phyloP scores from a whole-genome alignment of 1,140 invertebrate species.

The Batillaria attramentaria region DNA sequence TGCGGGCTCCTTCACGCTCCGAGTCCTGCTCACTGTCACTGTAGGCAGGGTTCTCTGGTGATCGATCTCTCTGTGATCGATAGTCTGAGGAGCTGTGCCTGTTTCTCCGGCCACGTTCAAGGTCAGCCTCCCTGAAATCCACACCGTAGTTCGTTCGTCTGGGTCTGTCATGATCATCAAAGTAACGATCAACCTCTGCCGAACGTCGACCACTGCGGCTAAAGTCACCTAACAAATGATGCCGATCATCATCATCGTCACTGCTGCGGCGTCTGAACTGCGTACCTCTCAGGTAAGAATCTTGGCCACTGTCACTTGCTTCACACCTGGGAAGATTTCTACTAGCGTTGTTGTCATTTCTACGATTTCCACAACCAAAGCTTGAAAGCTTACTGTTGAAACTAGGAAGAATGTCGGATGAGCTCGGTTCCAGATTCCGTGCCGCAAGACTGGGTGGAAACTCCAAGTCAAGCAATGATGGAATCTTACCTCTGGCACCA shows the following conservation, averaged over 20 bases:
- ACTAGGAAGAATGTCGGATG: background rate
- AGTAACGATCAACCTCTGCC: background rate
- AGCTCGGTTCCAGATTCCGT: background rate
- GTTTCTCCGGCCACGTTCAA: background rate
- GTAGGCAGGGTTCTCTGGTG: slow-evolving; percentile 5
- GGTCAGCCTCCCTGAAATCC: background rate
- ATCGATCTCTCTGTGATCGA: background rate
- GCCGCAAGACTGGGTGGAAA: background rate
- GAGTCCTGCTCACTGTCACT: slow-evolving; percentile 32
- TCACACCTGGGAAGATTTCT: background rate
- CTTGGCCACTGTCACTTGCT: background rate
- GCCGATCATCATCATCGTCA: background rate
- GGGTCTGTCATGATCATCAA: background rate
- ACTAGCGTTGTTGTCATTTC: background rate
- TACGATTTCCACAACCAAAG: background rate
- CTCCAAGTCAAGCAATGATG: slow-evolving; percentile 7
- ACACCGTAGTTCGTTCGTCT: background rate
- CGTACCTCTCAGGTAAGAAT: background rate
- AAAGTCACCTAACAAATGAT: background rate
- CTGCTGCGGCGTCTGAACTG: background rate
- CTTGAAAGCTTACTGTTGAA: background rate
- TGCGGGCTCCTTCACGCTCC: slow-evolving; percentile 3
- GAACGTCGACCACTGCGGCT: background rate
- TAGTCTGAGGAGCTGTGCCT: background rate
- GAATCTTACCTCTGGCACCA: background rate